Conservation (phyloP, 1,140 invertebrate species). For the Magallana angulata region DNA sequence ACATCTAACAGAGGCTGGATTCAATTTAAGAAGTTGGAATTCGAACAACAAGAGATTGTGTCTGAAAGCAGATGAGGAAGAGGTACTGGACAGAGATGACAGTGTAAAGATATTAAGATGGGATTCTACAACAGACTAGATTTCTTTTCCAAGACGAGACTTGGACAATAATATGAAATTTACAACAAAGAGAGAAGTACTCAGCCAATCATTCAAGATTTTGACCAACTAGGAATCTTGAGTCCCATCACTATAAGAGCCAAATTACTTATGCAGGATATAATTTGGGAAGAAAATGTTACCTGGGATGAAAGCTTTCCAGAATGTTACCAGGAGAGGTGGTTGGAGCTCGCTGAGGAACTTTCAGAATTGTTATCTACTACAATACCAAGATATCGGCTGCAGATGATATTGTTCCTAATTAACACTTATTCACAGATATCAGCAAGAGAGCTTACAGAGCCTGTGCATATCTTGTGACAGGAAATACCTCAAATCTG, state of each 20-base stretch:
- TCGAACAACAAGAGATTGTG: constrained; percentile 44
- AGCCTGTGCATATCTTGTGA: constrained; percentile 29
- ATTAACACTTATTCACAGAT: constrained; percentile 42
- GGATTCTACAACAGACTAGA: constrained; percentile 14
- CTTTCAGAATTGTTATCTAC: not conserved
- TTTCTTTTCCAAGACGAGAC: constrained; percentile 32
- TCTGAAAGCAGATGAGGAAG: not conserved
- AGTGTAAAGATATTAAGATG: constrained; percentile 37
- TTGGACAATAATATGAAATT: constrained; percentile 12
- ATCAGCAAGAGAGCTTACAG: constrained; percentile 39
- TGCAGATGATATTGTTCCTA: not conserved
- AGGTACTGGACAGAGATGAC: constrained; percentile 40
- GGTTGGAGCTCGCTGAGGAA: constrained; percentile 4
- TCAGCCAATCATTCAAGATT: constrained; percentile 47
- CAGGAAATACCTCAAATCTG: not conserved
- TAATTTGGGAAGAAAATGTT: constrained; percentile 51
- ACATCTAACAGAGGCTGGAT: constrained; percentile 42
- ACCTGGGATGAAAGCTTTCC: constrained; percentile 50
- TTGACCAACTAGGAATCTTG: constrained; percentile 53
- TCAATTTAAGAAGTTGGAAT: constrained; percentile 47
- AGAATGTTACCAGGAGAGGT: not conserved
- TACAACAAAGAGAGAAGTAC: constrained; percentile 50
- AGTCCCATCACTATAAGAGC: constrained; percentile 49
- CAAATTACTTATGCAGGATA: constrained; percentile 51
- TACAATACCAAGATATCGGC: constrained; percentile 41